Conservation (phyloP, 2,797 vertebrate genomes). For the Caiman crocodilus region DNA sequence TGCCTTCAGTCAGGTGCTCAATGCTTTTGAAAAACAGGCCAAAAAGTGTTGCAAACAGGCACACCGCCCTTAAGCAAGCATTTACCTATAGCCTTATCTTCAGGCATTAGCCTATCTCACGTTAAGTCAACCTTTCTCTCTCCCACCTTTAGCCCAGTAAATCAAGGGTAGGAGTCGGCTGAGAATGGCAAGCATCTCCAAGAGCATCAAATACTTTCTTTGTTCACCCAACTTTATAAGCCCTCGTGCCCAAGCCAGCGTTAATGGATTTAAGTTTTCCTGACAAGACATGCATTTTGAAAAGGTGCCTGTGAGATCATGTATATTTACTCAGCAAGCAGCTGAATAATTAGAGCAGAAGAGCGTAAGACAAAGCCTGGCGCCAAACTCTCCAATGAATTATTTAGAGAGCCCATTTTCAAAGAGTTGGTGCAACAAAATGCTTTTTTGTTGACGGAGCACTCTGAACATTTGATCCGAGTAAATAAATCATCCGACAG, state of each 20-base stretch:
- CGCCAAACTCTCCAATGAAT: background rate
- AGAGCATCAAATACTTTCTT: background rate
- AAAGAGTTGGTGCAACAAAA: conserved; percentile 20
- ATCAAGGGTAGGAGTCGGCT: background rate
- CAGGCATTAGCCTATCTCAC: background rate
- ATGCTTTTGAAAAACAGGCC: background rate
- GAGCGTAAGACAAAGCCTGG: conserved; percentile 5
- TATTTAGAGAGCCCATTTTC: conserved; percentile 37
- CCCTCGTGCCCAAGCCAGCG: background rate
- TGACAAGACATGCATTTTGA: background rate
- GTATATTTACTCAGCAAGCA: background rate
- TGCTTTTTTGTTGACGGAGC: background rate
- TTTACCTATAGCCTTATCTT: background rate
- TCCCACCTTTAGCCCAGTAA: too few species aligned
- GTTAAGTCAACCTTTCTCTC: background rate
- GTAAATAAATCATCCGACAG: background rate
- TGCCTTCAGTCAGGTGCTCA: background rate
- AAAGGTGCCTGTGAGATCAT: background rate
- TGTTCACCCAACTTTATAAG: background rate
- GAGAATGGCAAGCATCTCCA: background rate
- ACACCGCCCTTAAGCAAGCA: background rate
- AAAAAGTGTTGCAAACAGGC: background rate
- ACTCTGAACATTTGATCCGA: background rate
- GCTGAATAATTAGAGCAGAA: conserved; percentile 53
- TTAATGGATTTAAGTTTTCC: background rate